These are phyloP conservation scores for Drosophila nr. perissopoda DNA, from an alignment of 2,888 invertebrate species.

Conservation along the genomic window DNA sequence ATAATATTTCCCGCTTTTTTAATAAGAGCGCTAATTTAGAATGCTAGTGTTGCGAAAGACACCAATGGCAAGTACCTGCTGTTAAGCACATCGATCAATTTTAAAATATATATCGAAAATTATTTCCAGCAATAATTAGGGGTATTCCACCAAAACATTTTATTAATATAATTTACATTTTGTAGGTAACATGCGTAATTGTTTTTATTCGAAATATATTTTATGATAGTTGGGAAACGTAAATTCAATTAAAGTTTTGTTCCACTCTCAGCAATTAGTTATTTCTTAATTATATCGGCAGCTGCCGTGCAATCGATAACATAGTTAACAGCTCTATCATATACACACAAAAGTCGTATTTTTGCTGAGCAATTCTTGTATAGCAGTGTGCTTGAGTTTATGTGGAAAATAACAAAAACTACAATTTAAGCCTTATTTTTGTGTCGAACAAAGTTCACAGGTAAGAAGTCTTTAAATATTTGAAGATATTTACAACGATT, in stretches of 20 bases:
- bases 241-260: background rate
- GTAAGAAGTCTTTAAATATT: constrained; percentile 58
- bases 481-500: constrained; percentile 22
- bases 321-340: constrained; percentile 14
- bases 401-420: constrained; percentile 4
- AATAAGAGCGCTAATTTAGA: constrained; percentile 42
- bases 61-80: background rate
- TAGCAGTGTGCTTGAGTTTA: constrained; percentile 6
- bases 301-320: constrained; percentile 13
- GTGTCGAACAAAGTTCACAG: constrained; percentile 46
- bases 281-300: background rate
- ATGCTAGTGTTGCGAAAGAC: constrained; percentile 39
- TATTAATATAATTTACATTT: background rate
- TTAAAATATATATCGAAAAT: background rate
- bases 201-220: background rate
- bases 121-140: background rate
- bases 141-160: background rate
- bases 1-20: constrained; percentile 69
- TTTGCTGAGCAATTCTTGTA: constrained; percentile 26
- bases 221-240: background rate
- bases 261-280: background rate
- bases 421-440: constrained; percentile 20
- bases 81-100: background rate
- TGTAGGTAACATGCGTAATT: background rate
- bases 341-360: constrained; percentile 38